Evolutionary conservation across 37 sponge, comb jelly and placozoan genomes (phyloP).

Genomic region (Hexactinellida sp.): DNA sequence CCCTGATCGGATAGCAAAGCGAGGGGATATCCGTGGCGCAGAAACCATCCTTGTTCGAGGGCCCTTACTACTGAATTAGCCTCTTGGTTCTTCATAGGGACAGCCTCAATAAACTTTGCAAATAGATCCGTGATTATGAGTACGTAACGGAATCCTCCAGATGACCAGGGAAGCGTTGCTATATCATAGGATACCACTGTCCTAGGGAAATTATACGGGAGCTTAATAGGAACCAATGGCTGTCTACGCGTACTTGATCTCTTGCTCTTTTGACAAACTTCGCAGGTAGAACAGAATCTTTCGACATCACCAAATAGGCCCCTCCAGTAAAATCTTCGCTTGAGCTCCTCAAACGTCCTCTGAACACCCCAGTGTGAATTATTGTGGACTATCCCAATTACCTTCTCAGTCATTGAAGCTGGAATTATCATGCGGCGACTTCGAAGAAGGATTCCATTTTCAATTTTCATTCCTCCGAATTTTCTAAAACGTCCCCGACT

Average conservation of each 20-base stretch:
- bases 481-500: background rate
- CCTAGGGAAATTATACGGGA: background rate
- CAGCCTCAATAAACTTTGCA: no score
- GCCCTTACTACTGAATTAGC: no score
- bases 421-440: background rate
- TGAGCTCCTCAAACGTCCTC: no score
- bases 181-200: no score
- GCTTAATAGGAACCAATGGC: background rate
- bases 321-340: background rate
- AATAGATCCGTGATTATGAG: no score
- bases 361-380: no score
- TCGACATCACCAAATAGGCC: background rate
- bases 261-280: background rate
- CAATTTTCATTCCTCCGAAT: background rate
- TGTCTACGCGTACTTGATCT: background rate
- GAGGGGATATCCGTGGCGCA: no score
- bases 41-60: no score
- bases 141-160: no score
- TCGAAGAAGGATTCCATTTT: background rate
- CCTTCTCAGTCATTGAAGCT: background rate
- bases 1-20: no score
- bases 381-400: background rate
- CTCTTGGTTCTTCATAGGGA: no score
- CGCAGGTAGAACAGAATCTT: background rate
- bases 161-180: no score